Evolutionary conservation across 2,888 invertebrate species (phyloP), one percentile per base, ranked within the genome.

Genomic region (Troides aeacus): DNA sequence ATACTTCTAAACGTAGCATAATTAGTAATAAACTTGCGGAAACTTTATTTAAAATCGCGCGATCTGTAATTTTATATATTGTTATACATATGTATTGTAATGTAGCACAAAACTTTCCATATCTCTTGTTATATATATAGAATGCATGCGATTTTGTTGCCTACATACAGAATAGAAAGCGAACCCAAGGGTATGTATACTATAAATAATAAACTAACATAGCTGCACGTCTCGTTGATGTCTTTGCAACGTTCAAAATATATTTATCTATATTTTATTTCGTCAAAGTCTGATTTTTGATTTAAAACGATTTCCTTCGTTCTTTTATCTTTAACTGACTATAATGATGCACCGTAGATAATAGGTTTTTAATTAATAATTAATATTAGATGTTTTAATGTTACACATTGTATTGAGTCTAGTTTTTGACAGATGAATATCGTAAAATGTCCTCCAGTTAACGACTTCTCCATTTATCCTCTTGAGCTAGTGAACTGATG

Each of bases 91-190:
- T 50, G 12, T 15, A 50, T 4, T 17, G 50, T 50, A 18, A 15
- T 50, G 17, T 3, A 50, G 2, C 1, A 50, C 50, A 17, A 50
- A 50, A 50, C 50, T 50, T 50, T 50, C 18, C 18, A 50, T 50
- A 50, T 18, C 50, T 17, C 50, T 2, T 42, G 70, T 36, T 12
- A 46, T 39, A 58, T 39, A 58, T 57, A 56, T 68, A 42, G 57
- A 68, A 63, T 42, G 39, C 24, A 24, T 59, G 59, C 17, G 59
- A 24, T 59, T 57, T 57, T 61, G 61, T 71, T 64, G 72, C 74
- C 74, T 75, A 75, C 72, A 72, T 73, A 66, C 62, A 70, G 70
- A 75, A 75, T 75, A 78, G 78, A 78, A 78, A 78, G 78, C 76
- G 72, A 76, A 74, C 76, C 76, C 76, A 72, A 72, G 77, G 77